A percentile compares a stretch with the other conserved stretches of the same genome.
These are phyloP conservation scores for Arion vulgaris DNA, from an alignment of 1,140 invertebrate genomes.

Conservation along the genomic window DNA sequence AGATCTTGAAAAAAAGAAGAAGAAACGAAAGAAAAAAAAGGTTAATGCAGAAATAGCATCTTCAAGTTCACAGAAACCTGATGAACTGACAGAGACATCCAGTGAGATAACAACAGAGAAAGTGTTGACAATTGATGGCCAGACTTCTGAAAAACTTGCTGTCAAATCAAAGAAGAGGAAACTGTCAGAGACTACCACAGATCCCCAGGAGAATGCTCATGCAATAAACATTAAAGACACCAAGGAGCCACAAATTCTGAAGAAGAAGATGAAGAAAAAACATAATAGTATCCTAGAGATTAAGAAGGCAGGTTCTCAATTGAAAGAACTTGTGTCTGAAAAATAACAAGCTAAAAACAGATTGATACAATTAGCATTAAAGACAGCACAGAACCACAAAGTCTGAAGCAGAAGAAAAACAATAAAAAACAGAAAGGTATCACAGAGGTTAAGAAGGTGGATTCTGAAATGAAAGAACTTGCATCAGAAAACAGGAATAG, in stretches of 20 bases:
- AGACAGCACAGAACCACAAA: neutral
- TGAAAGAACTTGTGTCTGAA: neutral
- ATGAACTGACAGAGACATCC: neutral
- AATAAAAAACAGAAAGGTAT: neutral
- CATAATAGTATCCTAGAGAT: no score
- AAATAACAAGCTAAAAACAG: no score
- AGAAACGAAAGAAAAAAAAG: neutral
- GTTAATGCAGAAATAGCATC: neutral
- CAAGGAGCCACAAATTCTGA: neutral
- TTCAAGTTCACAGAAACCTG: neutral
- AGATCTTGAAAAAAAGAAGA: neutral
- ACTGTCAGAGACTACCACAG: no score
- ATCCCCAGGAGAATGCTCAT: no score
- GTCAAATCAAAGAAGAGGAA: neutral
- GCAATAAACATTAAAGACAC: neutral
- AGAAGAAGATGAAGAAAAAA: conserved; percentile 21
- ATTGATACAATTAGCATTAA: neutral
- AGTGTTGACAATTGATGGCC: neutral
- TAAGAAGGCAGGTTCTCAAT: neutral
- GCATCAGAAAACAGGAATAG: neutral
- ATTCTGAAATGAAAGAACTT: neutral
- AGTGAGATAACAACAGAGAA: neutral
- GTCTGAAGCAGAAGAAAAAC: conserved; percentile 10
- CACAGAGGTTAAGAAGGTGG: neutral
- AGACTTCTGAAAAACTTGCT: neutral